These are phyloP conservation scores for Eledona agricola DNA, from an alignment of 2,888 invertebrate genomes.

Conservation along the genomic window DNA sequence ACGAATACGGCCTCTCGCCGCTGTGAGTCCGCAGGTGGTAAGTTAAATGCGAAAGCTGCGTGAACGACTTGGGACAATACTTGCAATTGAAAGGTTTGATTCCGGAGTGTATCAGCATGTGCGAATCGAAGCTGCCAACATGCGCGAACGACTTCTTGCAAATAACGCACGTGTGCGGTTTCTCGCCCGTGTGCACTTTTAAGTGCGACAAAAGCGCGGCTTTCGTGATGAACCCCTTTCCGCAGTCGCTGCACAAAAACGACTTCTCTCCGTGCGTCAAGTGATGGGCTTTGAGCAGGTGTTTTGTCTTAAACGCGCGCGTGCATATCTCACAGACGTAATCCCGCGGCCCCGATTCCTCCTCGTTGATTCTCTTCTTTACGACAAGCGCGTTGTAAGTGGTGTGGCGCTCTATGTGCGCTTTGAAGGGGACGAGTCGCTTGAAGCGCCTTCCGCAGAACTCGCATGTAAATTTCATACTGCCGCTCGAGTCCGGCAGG, in stretches of 20 bases:
- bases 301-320: constrained; percentile 37
- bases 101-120: constrained; percentile 54
- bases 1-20: constrained; percentile 50
- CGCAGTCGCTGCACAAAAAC: constrained; percentile 46
- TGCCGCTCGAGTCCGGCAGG: neutral
- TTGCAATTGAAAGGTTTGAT: constrained; percentile 58
- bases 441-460: constrained; percentile 40
- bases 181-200: constrained; percentile 53
- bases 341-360: constrained; percentile 1
- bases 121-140: constrained; percentile 50
- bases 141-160: constrained; percentile 55
- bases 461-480: constrained; percentile 28
- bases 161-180: constrained; percentile 51
- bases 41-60: constrained; percentile 51
- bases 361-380: constrained; percentile 4
- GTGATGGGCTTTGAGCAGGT: constrained; percentile 40
- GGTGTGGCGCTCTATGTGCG: constrained; percentile 39
- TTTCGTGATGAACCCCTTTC: constrained; percentile 46
- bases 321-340: constrained; percentile 33
- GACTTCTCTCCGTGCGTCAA: constrained; percentile 44
- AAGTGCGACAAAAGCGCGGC: constrained; percentile 46
- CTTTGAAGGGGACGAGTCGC: constrained; percentile 30
- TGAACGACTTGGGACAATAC: constrained; percentile 57
- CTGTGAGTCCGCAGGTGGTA: constrained; percentile 53
- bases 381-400: constrained; percentile 1